phyloP scores from a whole-genome alignment of 2,797 vertebrate genomes.

The Falco cherrug region DNA sequence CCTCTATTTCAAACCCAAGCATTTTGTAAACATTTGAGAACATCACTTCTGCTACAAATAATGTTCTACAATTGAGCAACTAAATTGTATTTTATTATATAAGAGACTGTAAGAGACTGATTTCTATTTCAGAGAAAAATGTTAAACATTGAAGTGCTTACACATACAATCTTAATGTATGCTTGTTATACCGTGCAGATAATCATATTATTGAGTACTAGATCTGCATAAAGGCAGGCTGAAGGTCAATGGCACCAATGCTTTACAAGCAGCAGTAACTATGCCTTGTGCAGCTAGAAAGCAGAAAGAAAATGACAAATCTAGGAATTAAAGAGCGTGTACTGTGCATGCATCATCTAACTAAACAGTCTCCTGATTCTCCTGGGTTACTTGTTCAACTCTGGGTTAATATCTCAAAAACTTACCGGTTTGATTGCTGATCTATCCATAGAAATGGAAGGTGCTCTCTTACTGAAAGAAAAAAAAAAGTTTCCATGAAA shows the following conservation, averaged over 20 bases:
- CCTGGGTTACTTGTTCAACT: neutral
- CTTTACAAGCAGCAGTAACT: neutral
- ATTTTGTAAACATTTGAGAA: neutral
- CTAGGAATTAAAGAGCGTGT: neutral
- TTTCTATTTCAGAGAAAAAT: neutral
- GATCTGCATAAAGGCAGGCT: neutral
- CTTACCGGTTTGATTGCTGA: neutral
- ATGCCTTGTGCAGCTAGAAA: neutral
- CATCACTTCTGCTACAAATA: neutral
- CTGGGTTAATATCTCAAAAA: neutral
- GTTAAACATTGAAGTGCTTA: neutral
- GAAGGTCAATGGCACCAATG: neutral
- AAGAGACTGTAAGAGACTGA: neutral
- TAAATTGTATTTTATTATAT: neutral
- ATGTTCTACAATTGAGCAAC: neutral
- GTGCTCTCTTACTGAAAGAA: accelerated
- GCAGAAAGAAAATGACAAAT: neutral
- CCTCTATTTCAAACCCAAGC: neutral
- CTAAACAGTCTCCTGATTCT: neutral
- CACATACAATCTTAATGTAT: neutral
- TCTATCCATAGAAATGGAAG: neutral
- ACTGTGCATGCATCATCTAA: neutral
- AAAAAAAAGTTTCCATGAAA: neutral
- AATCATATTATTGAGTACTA: neutral
- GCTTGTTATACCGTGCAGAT: neutral